Base-by-base conservation (phyloP, 2,797 vertebrate genomes). In the Capromys pilorides region DNA sequence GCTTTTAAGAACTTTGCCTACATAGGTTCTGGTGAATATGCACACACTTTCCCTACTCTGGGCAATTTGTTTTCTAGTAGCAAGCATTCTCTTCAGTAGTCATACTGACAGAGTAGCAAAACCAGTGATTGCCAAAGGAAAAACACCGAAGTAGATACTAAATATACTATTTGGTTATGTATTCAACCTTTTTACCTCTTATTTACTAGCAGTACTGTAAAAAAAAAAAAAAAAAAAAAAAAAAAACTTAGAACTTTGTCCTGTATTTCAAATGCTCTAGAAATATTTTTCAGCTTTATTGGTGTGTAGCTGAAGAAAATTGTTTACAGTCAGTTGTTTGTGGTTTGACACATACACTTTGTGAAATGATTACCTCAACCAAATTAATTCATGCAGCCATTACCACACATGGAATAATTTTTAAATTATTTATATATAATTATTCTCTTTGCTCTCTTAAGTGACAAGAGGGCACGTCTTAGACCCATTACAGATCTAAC, bases 1-100 rank as follows among this genome's bases (percentile, higher is more conserved):
- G 85, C 94, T 95, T 54, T 97, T 96, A 79, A n/a, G 51, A 6
- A 82, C 0, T 24, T 1, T 80, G 49, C 19, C 80, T 94, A 89
- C 78, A 81, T 71, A 91, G 66, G 41, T 57, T 64, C 24, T 90
- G 77, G 84, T 45, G 28, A 36, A 21, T 64, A 9, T n/a, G 39
- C 64, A 71, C 49, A 41, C 36, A 49, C 26, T 73, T 89, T 86
- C 69, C 6, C 22, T n/a, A 41, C 31, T 59, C 28, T 41, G 1
- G 18, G 45, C 14, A 21, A 31, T 66, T 89, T 86, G 10, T 73
- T 92, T 95, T 88, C 59, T 26, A 22, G 64, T 0, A 75, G 36
- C 16, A 71, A 82, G 45, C 45, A 33, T 91, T 86, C 54, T 75
- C 61, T 79, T 92, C 78, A 79, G 26, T 77, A 90, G 57, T 39